A percentile compares a stretch with the other conserved stretches of the same genome.
phyloP scores from a whole-genome alignment of 1,140 invertebrate species.

The Battus philenor region DNA sequence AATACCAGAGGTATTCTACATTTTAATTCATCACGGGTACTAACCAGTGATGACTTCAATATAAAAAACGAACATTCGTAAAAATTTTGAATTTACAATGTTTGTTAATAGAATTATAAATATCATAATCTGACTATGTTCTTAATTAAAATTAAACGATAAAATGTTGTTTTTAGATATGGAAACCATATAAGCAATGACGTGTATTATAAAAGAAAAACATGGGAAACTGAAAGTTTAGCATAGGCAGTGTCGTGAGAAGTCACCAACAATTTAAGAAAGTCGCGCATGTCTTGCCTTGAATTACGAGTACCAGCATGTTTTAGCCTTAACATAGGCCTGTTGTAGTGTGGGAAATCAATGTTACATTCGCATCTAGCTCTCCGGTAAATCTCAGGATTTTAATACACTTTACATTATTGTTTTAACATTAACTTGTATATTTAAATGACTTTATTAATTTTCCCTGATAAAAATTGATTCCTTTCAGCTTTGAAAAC shows the following conservation, averaged over 20 bases:
- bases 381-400: not conserved
- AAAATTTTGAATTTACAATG: no score
- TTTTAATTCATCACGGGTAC: no score
- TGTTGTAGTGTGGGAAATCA: slow-evolving; percentile 5
- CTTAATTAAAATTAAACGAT: no score
- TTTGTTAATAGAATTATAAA: no score
- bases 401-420: not conserved
- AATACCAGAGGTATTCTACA: no score
- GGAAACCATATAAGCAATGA: no score
- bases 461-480: not conserved
- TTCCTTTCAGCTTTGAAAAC: not conserved
- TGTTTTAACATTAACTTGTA: not conserved
- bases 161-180: no score
- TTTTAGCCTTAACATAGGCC: slow-evolving; percentile 25
- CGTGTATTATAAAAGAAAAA: slow-evolving; percentile 1
- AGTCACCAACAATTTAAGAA: slow-evolving; percentile 34
- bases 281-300: slow-evolving; percentile 36
- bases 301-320: slow-evolving; percentile 45
- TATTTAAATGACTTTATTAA: not conserved
- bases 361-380: not conserved
- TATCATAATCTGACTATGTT: no score
- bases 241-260: slow-evolving; percentile 13
- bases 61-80: no score
- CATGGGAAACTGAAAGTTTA: slow-evolving; percentile 14
- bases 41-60: no score